Conservation (phyloP, 2,888 invertebrate genomes). For the Synergus gifuensis region DNA sequence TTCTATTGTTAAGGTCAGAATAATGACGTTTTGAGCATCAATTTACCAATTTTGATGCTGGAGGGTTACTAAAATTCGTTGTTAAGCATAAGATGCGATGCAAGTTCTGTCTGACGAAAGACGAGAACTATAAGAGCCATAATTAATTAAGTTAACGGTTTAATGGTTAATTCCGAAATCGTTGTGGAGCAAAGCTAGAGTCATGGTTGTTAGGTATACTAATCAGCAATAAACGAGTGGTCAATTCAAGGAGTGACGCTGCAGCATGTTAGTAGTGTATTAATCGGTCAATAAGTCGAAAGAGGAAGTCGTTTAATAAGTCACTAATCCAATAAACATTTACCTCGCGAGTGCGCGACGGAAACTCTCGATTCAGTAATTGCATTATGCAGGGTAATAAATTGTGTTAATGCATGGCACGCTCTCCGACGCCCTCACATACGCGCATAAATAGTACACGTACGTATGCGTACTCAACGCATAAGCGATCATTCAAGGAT, state of each 20-base stretch:
- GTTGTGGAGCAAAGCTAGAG: conserved; percentile 11
- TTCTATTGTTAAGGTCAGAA: not conserved
- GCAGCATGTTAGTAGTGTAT: conserved; percentile 35
- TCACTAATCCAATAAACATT: conserved; percentile 44
- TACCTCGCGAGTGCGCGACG: conserved; percentile 52
- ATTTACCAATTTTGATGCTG: not conserved
- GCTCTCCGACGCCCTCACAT: conserved; percentile 52
- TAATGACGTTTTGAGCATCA: not conserved
- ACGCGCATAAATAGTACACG: not conserved
- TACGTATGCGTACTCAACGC: not conserved
- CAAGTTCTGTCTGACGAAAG: conserved; percentile 6
- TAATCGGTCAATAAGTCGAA: conserved; percentile 41
- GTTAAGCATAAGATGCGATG: not conserved
- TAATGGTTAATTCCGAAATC: conserved; percentile 46
- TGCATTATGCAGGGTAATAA: conserved; percentile 64
- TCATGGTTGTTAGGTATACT: conserved; percentile 35
- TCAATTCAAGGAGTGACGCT: conserved; percentile 39
- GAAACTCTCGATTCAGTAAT: conserved; percentile 66
- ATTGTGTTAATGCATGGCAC: conserved; percentile 67
- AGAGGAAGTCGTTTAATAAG: conserved; percentile 47
- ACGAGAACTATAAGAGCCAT: conserved; percentile 1
- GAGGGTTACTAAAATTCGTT: not conserved
- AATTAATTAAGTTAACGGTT: conserved; percentile 35
- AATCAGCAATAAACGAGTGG: conserved; percentile 32
- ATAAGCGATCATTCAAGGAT: conserved; percentile 12